These are phyloP conservation scores for Buphagus erythrorhynchus DNA, from an alignment of 2,797 vertebrate species.

Conservation along the genomic window DNA sequence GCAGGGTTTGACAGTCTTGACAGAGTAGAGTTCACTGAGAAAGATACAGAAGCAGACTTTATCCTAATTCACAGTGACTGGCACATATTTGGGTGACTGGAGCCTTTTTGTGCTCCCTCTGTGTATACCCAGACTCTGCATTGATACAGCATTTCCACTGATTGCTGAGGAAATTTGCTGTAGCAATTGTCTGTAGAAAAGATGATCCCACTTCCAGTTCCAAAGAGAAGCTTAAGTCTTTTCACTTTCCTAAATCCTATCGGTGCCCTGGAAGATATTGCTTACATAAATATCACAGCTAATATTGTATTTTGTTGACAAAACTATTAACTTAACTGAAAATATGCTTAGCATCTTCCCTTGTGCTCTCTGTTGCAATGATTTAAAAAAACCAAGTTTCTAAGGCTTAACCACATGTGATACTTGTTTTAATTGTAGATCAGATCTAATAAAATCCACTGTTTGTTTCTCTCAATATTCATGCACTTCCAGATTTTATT, in stretches of 20 bases:
- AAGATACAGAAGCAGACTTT: neutral
- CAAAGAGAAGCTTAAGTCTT: neutral
- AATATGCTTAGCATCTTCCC: neutral
- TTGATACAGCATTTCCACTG: fast-evolving
- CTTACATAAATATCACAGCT: slow-evolving; percentile 25
- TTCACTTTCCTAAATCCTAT: neutral
- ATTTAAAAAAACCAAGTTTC: neutral
- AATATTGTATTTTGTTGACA: slow-evolving; percentile 10
- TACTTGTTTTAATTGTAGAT: slow-evolving; percentile 23
- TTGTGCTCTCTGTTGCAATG: neutral
- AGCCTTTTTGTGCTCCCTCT: neutral
- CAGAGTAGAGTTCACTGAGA: neutral
- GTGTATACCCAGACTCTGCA: neutral
- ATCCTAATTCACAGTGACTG: neutral
- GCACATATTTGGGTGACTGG: neutral
- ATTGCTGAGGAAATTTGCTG: neutral
- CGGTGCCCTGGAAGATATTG: neutral
- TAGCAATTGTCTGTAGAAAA: neutral
- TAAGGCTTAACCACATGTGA: neutral
- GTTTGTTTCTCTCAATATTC: neutral
- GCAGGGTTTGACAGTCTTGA: neutral
- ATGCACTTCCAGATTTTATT: neutral
- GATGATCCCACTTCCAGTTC: neutral
- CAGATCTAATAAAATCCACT: neutral
- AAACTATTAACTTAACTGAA: neutral